Evolutionary conservation across 2,113 vertebrate genomes (phyloP).

Genomic region (Arenaria interpres): DNA sequence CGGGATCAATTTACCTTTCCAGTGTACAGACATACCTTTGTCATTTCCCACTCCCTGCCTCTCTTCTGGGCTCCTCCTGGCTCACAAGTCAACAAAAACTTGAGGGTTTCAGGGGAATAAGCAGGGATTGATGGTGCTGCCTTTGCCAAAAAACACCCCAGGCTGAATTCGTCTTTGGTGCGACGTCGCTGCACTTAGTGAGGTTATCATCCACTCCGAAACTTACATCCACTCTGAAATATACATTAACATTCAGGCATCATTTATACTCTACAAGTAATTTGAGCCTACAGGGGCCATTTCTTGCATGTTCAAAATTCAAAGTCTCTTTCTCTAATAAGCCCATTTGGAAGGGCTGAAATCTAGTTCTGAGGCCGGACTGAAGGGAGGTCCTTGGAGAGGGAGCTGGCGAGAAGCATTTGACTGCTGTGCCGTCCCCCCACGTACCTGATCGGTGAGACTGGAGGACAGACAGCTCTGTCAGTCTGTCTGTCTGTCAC

Average conservation of each 20-base stretch:
- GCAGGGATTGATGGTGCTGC: not conserved
- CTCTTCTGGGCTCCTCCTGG: not conserved
- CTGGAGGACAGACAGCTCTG: not conserved
- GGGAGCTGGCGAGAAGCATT: not conserved
- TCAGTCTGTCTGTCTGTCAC: not conserved
- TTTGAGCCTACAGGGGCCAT: not conserved
- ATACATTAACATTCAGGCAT: not conserved
- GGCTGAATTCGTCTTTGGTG: not conserved
- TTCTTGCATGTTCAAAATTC: not conserved
- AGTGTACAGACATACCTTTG: not conserved
- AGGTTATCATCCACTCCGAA: not conserved
- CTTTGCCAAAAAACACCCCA: not conserved
- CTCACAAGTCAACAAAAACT: not conserved
- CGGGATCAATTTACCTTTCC: not conserved
- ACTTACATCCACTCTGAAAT: not conserved
- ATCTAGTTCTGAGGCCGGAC: not conserved
- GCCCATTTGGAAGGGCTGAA: not conserved
- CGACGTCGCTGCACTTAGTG: not conserved
- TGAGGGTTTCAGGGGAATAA: not conserved
- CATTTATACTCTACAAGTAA: not conserved
- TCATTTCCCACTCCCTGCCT: not conserved
- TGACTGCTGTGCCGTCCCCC: not conserved
- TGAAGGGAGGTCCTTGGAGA: not conserved
- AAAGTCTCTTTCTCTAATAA: not conserved
- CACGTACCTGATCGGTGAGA: accelerated